Evolutionary conservation across 2,797 vertebrate genomes (phyloP).

Genomic region (Chrosomus eos): DNA sequence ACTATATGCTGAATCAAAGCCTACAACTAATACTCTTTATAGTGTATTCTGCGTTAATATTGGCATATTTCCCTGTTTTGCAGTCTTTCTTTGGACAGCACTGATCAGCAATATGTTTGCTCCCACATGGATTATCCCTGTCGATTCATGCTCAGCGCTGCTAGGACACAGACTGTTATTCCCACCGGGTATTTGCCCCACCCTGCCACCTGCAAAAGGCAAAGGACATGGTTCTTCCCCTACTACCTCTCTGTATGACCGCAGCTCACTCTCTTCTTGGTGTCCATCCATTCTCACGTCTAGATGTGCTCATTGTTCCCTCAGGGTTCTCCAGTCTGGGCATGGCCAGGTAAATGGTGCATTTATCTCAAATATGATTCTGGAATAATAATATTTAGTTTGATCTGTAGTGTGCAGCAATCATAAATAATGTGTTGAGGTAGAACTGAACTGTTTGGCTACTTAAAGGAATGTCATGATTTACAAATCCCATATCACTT

Average conservation of each 20-base stretch:
- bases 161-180: slow-evolving; percentile 82
- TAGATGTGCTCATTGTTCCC: slow-evolving; percentile 93
- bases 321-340: slow-evolving; percentile 94
- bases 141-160: slow-evolving; percentile 80
- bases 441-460: background rate
- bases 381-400: background rate
- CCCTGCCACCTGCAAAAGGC: slow-evolving; percentile 76
- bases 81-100: background rate
- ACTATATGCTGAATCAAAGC: background rate
- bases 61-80: slow-evolving; percentile 24
- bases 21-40: background rate
- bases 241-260: slow-evolving; percentile 87
- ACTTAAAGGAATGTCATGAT: background rate
- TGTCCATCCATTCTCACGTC: slow-evolving; percentile 90
- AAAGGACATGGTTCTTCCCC: slow-evolving; percentile 77
- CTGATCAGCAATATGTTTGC: slow-evolving; percentile 65
- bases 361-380: background rate
- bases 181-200: slow-evolving; percentile 91
- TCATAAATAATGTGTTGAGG: background rate
- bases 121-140: slow-evolving; percentile 90
- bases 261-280: slow-evolving; percentile 86
- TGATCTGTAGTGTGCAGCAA: background rate
- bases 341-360: slow-evolving; percentile 90
- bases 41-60: background rate
- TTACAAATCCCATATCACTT: background rate